Base-by-base conservation (phyloP, 2,797 vertebrate genomes). In the Hypotaenidia philippensis region DNA sequence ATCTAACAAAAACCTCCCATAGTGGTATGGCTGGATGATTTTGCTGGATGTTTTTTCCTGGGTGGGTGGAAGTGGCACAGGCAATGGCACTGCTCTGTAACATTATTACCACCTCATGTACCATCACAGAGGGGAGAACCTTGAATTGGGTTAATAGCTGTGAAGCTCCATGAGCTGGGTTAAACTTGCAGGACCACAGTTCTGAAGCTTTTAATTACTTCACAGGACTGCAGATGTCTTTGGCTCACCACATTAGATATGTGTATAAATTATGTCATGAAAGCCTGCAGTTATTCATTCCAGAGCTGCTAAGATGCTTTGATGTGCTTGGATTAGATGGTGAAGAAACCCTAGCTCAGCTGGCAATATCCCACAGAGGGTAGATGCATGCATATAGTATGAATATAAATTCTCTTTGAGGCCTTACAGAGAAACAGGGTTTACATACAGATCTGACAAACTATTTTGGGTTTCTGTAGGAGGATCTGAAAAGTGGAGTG, bases 371-470 rank as follows among this genome's bases (percentile, higher is more conserved):
- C 93, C 89, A 92, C 47, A 88, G 94, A 96, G 78, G 66, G 23
- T 41, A 94, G 63, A 76, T 71, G 41, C 50, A 74, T 74, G 56
- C 20, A 53, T 91, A 75, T n/a, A 85, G 61, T 18, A 50, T 47
- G 76, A 74, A 97, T 89, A 93, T 75, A 66, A 93, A 96, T 96
- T 96, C 85, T 96, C 77, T 97, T 96, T 94, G 92, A 93, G 91
- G 60, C 45, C 45, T 92, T 94, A 31, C 49, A 86, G 74, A 68
- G 87, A 47, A 93, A 26, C 59, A 52, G 50, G n/a, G 45, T 64
- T 93, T 91, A 83, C 78, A 75, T 93, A 80, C 65, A 85, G 71
- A 94, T 90, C 86, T 95, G 60, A 89, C 16, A 63, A 87, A 82
- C 29, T 94, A 59, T 90, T 96, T 82, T 65, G 59, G 49, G 41